These are phyloP conservation scores for Tribolium castaneum DNA, from an alignment of 1,140 invertebrate genomes.

Conservation along the genomic window DNA sequence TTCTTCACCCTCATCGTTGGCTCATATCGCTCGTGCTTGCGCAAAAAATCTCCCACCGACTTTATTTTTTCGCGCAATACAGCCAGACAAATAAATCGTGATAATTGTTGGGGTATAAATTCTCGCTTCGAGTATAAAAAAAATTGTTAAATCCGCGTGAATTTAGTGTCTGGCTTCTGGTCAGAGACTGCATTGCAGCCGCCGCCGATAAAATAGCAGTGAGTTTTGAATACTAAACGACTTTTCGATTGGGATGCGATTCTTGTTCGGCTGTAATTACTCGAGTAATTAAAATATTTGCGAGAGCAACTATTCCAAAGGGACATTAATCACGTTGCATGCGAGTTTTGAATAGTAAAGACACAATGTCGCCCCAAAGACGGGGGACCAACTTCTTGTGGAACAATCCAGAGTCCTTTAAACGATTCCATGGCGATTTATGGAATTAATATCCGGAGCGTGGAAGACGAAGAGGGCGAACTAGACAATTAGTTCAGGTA, in stretches of 20 bases:
- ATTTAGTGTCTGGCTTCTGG: background rate
- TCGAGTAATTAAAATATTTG: conserved; percentile 19
- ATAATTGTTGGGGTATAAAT: background rate
- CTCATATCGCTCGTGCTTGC: background rate
- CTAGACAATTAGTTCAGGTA: conserved; percentile 42
- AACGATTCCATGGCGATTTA: conserved; percentile 45
- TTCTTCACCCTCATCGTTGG: conserved; percentile 8
- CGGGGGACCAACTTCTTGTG: background rate
- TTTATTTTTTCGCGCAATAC: background rate
- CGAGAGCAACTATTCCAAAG: conserved; percentile 27
- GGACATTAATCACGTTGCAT: conserved; percentile 11
- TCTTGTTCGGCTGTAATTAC: background rate
- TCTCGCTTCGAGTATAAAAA: background rate
- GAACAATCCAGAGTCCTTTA: conserved; percentile 3
- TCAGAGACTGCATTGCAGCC: conserved; percentile 7
- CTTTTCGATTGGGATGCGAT: conserved; percentile 1
- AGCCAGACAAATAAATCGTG: conserved; percentile 3
- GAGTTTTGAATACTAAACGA: background rate
- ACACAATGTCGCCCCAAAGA: conserved; percentile 1
- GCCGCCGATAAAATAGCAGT: background rate
- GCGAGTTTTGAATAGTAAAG: conserved; percentile 18
- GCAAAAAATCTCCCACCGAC: no score
- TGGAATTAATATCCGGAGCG: conserved; percentile 52
- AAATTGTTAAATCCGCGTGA: background rate
- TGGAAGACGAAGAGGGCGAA: conserved; percentile 5